These are phyloP conservation scores for Athripsodes cinereus DNA, from an alignment of 2,888 invertebrate genomes.

Conservation along the genomic window DNA sequence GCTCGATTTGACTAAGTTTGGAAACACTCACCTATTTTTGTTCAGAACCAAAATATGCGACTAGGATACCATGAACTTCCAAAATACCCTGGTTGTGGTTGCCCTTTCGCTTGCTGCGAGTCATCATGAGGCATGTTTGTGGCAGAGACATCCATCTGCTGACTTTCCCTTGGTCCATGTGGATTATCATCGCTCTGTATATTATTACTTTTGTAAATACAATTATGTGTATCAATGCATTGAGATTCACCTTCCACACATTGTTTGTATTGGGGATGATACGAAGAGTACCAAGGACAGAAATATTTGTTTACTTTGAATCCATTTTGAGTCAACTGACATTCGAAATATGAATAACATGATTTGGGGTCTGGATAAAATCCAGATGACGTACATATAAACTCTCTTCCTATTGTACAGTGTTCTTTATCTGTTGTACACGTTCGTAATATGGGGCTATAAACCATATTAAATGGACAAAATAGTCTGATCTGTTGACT, in stretches of 20 bases:
- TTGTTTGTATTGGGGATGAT: conserved; percentile 9
- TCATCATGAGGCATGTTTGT: too few species aligned
- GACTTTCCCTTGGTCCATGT: too few species aligned
- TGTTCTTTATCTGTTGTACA: conserved; percentile 47
- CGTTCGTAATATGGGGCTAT: conserved; percentile 41
- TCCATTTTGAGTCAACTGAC: conserved; percentile 34
- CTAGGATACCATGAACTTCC: too few species aligned
- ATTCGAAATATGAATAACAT: conserved; percentile 43
- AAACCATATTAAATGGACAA: conserved; percentile 43
- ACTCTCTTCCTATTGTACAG: conserved; percentile 43
- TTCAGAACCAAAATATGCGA: not conserved
- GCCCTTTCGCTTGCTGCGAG: too few species aligned
- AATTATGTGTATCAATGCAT: not conserved
- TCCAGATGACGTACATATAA: conserved; percentile 42
- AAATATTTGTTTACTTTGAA: conserved; percentile 28
- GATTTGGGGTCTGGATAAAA: conserved; percentile 39
- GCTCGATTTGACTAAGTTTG: too few species aligned
- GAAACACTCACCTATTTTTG: too few species aligned
- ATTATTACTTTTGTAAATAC: not conserved
- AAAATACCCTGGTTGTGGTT: too few species aligned
- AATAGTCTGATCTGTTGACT: conserved; percentile 34
- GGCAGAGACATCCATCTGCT: too few species aligned
- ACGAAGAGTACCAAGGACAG: conserved; percentile 14
- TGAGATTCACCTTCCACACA: conserved; percentile 5
- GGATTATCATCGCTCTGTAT: too few species aligned